Evolutionary conservation across 2,113 vertebrate species (phyloP).

Genomic region (Chaetorhynchus papuensis): DNA sequence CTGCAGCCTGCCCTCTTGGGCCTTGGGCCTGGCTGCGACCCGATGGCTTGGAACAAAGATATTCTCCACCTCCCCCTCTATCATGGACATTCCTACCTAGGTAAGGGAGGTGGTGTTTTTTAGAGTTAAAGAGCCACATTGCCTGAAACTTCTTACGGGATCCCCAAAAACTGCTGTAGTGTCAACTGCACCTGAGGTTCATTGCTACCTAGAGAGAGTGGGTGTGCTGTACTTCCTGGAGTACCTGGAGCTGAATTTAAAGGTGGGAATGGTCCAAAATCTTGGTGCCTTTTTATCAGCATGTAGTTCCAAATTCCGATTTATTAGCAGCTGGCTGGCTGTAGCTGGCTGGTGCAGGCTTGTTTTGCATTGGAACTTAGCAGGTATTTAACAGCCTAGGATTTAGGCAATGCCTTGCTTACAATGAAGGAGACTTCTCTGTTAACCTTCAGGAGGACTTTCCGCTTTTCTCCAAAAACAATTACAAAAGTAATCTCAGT

Average conservation of each 20-base stretch:
- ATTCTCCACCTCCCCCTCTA: not conserved
- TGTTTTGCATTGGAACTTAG: not conserved
- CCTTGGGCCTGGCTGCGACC: not conserved
- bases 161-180: not conserved
- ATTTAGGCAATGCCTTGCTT: not conserved
- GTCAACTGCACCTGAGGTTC: not conserved
- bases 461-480: not conserved
- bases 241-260: not conserved
- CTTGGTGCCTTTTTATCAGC: not conserved
- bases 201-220: not conserved
- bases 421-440: not conserved
- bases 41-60: accelerated
- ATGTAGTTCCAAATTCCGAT: not conserved
- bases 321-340: not conserved
- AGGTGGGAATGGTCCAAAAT: not conserved
- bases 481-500: not conserved
- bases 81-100: not conserved
- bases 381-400: not conserved
- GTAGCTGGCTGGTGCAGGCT: not conserved
- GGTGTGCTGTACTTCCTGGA: not conserved
- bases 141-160: not conserved
- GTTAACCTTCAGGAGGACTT: not conserved
- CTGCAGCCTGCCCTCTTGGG: not conserved
- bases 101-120: not conserved
- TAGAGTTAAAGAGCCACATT: not conserved